Conservation (phyloP, 2,113 vertebrate species). For the Lycaon pictus region DNA sequence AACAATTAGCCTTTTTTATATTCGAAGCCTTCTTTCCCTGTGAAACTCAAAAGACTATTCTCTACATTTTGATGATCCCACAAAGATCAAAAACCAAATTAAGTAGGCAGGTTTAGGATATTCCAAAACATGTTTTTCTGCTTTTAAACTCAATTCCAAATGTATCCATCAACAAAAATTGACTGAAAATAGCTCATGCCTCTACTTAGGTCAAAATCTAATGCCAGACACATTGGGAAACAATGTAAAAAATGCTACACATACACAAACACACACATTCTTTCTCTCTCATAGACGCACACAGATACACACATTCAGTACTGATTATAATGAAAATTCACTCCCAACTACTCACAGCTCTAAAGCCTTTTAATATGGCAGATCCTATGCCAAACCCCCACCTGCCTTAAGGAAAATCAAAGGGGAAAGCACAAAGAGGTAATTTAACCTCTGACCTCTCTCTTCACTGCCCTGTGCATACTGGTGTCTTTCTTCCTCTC, state of each 20-base stretch:
- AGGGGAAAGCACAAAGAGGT: neutral
- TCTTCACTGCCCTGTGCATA: neutral
- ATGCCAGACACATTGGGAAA: neutral
- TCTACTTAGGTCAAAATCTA: conserved; percentile 41
- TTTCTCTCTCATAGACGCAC: neutral
- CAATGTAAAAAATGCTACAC: neutral
- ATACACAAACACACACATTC: neutral
- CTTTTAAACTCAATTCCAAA: conserved; percentile 33
- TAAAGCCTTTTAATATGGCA: neutral
- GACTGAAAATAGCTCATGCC: neutral
- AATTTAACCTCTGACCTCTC: neutral
- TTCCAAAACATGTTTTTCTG: neutral
- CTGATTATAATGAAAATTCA: neutral
- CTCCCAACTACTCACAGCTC: neutral
- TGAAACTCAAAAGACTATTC: neutral
- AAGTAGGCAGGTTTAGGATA: neutral
- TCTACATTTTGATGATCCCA: neutral
- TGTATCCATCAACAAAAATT: neutral
- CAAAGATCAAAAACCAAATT: conserved; percentile 21
- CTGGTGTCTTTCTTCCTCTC: neutral
- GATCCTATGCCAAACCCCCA: neutral
- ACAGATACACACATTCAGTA: neutral
- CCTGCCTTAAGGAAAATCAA: neutral
- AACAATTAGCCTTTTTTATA: conserved; percentile 53
- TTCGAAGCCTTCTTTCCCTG: neutral